phyloP scores from a whole-genome alignment of 2,113 vertebrate species.

The Grammomys surdaster region DNA sequence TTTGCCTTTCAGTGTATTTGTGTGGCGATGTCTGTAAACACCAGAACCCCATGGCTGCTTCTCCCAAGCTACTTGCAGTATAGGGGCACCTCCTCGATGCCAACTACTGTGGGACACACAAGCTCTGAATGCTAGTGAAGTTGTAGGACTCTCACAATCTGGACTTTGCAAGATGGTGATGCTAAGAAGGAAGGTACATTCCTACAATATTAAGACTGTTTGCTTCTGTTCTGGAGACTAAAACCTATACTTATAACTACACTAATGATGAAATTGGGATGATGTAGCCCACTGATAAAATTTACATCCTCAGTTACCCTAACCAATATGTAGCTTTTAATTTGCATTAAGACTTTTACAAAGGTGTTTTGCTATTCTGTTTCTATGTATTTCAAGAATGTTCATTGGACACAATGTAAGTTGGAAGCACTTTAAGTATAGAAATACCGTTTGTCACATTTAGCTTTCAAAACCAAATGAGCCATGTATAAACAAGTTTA shows the following conservation, averaged over 20 bases:
- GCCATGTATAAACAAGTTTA: slow-evolving; percentile 78
- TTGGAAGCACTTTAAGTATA: slow-evolving; percentile 60
- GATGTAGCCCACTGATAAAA: slow-evolving; percentile 71
- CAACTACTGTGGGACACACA: neutral
- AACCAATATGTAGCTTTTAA: slow-evolving; percentile 78
- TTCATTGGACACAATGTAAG: slow-evolving; percentile 66
- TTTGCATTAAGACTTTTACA: slow-evolving; percentile 77
- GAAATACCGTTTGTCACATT: slow-evolving; percentile 64
- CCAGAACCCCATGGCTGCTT: slow-evolving; percentile 44
- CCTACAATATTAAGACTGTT: slow-evolving; percentile 3
- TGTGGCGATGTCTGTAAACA: slow-evolving; percentile 79
- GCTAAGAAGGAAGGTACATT: slow-evolving; percentile 75
- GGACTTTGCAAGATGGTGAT: neutral
- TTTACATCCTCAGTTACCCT: slow-evolving; percentile 72
- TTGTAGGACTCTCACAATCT: neutral
- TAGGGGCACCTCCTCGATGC: neutral
- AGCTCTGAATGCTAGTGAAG: neutral
- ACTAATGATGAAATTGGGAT: slow-evolving; percentile 52
- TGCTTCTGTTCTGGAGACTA: slow-evolving; percentile 65
- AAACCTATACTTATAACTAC: slow-evolving; percentile 14
- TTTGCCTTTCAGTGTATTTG: slow-evolving; percentile 77
- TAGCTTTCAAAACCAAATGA: slow-evolving; percentile 83
- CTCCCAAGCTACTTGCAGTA: neutral
- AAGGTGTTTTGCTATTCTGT: slow-evolving; percentile 73
- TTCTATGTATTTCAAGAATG: slow-evolving; percentile 72